Evolutionary conservation across 2,797 vertebrate species (phyloP).

Genomic region (Okamejei kenojei): DNA sequence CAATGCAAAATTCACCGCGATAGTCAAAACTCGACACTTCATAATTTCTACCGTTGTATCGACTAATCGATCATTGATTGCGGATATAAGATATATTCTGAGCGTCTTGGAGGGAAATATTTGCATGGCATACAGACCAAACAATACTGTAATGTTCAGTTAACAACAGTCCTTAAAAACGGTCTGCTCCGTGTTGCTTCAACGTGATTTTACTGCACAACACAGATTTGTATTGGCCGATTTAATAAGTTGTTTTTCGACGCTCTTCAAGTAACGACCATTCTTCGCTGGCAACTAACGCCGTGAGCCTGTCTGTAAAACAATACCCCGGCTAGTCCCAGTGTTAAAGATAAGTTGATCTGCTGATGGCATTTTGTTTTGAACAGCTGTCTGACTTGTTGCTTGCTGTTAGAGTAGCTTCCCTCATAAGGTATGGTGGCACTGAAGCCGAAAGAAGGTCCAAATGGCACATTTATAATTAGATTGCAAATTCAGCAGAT

Average conservation of each 20-base stretch:
- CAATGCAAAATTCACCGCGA: not conserved
- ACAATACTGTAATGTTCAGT: not conserved
- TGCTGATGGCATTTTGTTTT: conserved; percentile 83
- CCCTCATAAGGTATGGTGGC: conserved; percentile 99
- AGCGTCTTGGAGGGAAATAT: not conserved
- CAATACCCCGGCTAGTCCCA: conserved; percentile 62
- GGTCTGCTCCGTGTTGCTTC: not conserved
- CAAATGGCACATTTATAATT: conserved; percentile 99
- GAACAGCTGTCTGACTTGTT: conserved; percentile 70
- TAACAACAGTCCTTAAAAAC: not conserved
- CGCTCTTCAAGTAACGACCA: conserved; percentile 2
- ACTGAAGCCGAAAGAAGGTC: conserved; percentile 78
- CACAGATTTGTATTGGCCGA: conserved; percentile 3
- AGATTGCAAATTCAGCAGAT: conserved; percentile 99
- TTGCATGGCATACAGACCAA: not conserved
- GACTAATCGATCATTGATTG: not conserved
- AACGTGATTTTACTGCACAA: not conserved
- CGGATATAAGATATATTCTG: not conserved
- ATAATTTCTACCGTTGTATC: not conserved
- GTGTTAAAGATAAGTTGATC: conserved; percentile 73
- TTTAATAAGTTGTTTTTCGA: not conserved
- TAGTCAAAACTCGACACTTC: not conserved
- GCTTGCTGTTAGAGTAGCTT: conserved; percentile 68
- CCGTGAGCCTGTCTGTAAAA: conserved; percentile 76
- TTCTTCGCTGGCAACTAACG: conserved; percentile 48